Base-by-base conservation (phyloP, 2,888 invertebrate genomes). In the Phlogophora meticulosa region DNA sequence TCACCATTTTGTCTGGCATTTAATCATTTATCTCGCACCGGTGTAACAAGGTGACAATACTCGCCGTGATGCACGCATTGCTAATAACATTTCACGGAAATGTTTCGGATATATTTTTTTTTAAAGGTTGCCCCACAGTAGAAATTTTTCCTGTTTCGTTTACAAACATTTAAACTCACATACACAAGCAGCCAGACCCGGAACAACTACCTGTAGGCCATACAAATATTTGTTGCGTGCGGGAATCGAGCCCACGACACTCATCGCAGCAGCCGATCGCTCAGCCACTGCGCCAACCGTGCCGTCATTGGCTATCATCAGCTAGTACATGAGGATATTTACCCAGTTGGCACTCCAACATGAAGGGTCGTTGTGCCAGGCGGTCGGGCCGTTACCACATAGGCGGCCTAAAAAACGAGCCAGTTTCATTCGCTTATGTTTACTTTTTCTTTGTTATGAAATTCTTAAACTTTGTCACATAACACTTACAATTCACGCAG, bases 1-100 rank as follows among this genome's bases (percentile, higher is more conserved):
- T 85, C 66, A 79, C 80, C 81, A 86, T 85, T 87, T 87, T 85
- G 83, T 82, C 66, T 70, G 80, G 78, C 75, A 81, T 80, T 80
- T n/a, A n/a, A n/a, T n/a, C n/a, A n/a, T n/a, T 81, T 77, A 80
- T 83, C 77, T 82, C 81, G 42, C 51, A 52, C 17, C 49, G 57
- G 51, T 76, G 52, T 58, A 59, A 61, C 69, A 56, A 72, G 57
- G 58, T 60, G 28, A 28, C n/a, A n/a, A 53, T 43, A 79, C 83
- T 72, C 81, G 82, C 73, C 74, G 83, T 83, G 82, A 64, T 85
- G 80, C 75, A 81, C 73, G 77, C 81, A 81, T 82, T 73, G 69
- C 66, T 76, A 71, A 74, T 77, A 75, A 68, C 60, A 68, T 60
- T 68, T 55, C 55, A 75, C 65, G 67, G 58, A 68, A 70, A 67